phyloP scores from a whole-genome alignment of 2,888 invertebrate species.

The Lacanobia wlatinum region DNA sequence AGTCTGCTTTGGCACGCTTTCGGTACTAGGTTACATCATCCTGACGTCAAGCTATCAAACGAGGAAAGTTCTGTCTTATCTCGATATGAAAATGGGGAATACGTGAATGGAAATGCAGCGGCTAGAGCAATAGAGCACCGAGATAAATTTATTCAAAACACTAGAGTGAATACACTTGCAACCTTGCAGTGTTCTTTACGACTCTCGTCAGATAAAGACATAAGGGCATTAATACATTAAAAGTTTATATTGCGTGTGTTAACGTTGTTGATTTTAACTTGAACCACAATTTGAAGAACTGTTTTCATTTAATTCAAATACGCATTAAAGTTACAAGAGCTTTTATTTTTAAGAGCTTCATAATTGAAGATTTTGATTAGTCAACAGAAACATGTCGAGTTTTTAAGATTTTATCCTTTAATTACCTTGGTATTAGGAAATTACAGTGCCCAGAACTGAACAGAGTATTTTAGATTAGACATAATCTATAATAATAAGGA shows the following conservation, averaged over 20 bases:
- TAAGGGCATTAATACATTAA: constrained; percentile 87
- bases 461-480: neutral
- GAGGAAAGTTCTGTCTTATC: constrained; percentile 78
- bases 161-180: constrained; percentile 89
- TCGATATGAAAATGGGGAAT: constrained; percentile 70
- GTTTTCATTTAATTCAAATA: constrained; percentile 26
- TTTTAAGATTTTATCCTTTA: constrained; percentile 10
- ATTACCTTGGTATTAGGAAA: constrained; percentile 5
- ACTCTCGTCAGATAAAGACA: constrained; percentile 89
- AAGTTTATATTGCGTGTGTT: constrained; percentile 76
- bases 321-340: neutral
- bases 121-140: constrained; percentile 83
- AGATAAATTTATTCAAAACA: constrained; percentile 88
- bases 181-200: constrained; percentile 89
- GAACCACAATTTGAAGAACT: constrained; percentile 32
- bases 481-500: constrained; percentile 1
- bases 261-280: constrained; percentile 64
- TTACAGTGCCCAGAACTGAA: neutral
- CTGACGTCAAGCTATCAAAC: constrained; percentile 84
- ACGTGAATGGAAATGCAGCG: constrained; percentile 77
- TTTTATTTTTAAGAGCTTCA: neutral
- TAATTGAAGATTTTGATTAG: neutral
- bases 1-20: constrained; percentile 82
- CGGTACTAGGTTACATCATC: constrained; percentile 84
- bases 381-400: constrained; percentile 16